Percentiles rank a stretch among this genome's conserved stretches.
These are phyloP conservation scores for Pachliopta kotzebuea DNA, from an alignment of 2,888 invertebrate species.

Conservation along the genomic window DNA sequence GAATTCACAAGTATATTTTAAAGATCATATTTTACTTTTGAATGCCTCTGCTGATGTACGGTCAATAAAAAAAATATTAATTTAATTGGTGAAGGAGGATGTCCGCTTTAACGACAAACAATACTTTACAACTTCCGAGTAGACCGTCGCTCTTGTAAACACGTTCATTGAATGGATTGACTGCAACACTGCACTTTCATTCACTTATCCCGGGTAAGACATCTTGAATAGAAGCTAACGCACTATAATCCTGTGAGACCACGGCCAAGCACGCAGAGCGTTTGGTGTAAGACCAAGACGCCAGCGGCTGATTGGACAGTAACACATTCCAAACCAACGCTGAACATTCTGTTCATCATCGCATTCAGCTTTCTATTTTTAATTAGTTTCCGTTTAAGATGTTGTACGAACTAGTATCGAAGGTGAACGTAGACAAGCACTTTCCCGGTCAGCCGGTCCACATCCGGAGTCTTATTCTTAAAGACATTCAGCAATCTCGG, in stretches of 20 bases:
- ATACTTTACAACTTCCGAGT: conserved; percentile 36
- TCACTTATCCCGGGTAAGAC: conserved; percentile 45
- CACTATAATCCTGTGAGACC: conserved; percentile 68
- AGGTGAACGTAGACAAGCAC: conserved; percentile 28
- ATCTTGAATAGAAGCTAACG: conserved; percentile 60
- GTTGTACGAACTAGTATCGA: conserved; percentile 10
- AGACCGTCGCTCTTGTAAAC: conserved; percentile 35
- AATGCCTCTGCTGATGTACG: not conserved
- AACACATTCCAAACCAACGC: not conserved
- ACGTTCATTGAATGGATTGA: conserved; percentile 39
- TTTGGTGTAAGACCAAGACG: conserved; percentile 24
- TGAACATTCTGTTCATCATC: not conserved
- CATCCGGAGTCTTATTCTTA: conserved; percentile 32
- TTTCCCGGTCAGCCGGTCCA: conserved; percentile 40
- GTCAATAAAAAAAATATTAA: conserved; percentile 4
- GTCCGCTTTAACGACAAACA: conserved; percentile 31
- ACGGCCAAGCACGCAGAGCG: conserved; percentile 51
- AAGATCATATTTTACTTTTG: too few species aligned
- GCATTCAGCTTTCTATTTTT: conserved; percentile 21
- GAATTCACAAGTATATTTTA: too few species aligned
- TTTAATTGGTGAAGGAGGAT: conserved; percentile 26
- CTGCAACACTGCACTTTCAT: conserved; percentile 59
- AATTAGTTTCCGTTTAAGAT: conserved; percentile 18
- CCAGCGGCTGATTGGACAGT: conserved; percentile 6
- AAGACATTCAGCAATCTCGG: conserved; percentile 19